Evolutionary conservation across 2,888 invertebrate genomes (phyloP).

Genomic region (Cheilosia grossa): DNA sequence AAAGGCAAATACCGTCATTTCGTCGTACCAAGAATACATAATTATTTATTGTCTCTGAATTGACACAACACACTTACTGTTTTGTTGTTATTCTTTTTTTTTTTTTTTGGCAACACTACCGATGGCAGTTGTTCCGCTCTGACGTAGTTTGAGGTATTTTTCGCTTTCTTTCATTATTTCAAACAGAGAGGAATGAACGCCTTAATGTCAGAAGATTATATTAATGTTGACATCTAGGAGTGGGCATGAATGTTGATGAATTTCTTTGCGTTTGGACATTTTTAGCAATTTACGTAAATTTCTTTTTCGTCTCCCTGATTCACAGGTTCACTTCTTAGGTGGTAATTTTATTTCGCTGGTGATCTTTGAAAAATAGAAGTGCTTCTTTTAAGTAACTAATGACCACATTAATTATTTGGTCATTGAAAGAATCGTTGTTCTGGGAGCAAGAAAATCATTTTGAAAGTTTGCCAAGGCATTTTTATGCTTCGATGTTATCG

Average conservation of each 20-base stretch:
- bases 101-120: conserved; percentile 51
- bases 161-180: conserved; percentile 20
- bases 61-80: conserved; percentile 29
- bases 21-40: conserved; percentile 58
- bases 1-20: conserved; percentile 37
- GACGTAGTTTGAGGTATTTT: conserved; percentile 22
- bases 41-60: conserved; percentile 65
- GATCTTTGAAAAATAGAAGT: not conserved
- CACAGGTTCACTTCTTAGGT: not conserved
- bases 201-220: conserved; percentile 30
- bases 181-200: conserved; percentile 21
- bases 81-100: not conserved
- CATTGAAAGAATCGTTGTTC: too few species aligned
- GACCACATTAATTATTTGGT: conserved; percentile 7
- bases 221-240: conserved; percentile 24
- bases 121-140: conserved; percentile 50
- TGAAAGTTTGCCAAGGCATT: too few species aligned
- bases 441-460: too few species aligned
- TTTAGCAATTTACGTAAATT: conserved; percentile 14
- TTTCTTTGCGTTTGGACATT: conserved; percentile 8
- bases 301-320: conserved; percentile 21
- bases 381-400: not conserved
- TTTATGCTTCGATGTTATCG: too few species aligned
- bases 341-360: not conserved
- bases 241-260: conserved; percentile 21